Evolutionary conservation across 2,797 vertebrate species (phyloP).

Genomic region (Spondyliosoma cantharus): DNA sequence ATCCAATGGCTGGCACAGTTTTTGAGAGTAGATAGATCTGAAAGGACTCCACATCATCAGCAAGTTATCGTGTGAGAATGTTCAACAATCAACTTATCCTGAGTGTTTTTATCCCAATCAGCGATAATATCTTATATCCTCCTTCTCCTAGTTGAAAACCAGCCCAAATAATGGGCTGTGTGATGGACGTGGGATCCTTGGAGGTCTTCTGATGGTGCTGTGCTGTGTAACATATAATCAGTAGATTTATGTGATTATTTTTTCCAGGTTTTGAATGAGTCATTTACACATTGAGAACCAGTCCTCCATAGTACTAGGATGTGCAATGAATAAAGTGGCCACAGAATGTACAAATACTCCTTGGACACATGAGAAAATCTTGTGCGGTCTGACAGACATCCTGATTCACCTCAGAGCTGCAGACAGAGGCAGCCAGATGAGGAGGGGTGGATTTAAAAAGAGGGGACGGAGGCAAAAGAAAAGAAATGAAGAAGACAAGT

Average conservation of each 20-base stretch:
- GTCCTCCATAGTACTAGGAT: background rate
- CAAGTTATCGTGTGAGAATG: too few relatives aligned
- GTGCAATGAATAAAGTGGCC: constrained; percentile 35
- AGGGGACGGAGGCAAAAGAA: constrained; percentile 24
- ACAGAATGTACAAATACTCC: constrained; percentile 32
- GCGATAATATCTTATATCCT: too few relatives aligned
- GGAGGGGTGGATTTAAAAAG: constrained; percentile 23
- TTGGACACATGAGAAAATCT: constrained; percentile 46
- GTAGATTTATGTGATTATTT: background rate
- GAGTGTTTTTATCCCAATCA: too few relatives aligned
- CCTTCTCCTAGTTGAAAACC: too few relatives aligned
- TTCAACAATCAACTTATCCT: too few relatives aligned
- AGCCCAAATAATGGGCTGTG: too few relatives aligned
- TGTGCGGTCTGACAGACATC: constrained; percentile 57
- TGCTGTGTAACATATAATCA: constrained; percentile 6
- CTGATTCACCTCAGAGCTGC: constrained; percentile 41
- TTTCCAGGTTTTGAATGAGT: constrained; percentile 16
- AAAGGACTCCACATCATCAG: too few relatives aligned
- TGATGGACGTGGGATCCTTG: background rate
- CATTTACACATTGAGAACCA: constrained; percentile 15
- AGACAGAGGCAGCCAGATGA: constrained; percentile 47
- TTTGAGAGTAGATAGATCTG: background rate
- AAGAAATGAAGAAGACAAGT: constrained; percentile 53
- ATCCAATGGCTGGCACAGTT: background rate
- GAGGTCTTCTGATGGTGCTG: too few relatives aligned